These are phyloP conservation scores for Acomys russatus DNA, from an alignment of 2,797 vertebrate species.

Conservation along the genomic window DNA sequence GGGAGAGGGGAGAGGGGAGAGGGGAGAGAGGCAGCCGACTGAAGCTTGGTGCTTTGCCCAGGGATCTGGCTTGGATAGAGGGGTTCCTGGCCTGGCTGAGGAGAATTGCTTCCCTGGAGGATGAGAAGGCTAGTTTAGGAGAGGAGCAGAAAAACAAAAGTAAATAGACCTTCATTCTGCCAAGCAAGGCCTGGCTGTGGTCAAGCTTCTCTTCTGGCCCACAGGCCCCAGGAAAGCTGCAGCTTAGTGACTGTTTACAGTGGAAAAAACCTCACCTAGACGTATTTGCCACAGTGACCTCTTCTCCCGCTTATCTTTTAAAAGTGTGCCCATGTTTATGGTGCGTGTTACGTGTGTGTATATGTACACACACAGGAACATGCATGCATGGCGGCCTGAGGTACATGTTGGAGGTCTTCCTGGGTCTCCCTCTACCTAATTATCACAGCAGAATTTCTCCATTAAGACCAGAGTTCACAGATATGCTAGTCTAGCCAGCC, in stretches of 20 bases:
- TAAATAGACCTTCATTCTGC: background rate
- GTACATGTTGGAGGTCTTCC: background rate
- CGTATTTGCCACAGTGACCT: background rate
- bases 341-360: background rate
- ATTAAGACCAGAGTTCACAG: background rate
- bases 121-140: background rate
- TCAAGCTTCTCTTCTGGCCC: background rate
- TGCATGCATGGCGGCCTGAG: background rate
- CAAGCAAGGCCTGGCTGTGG: background rate
- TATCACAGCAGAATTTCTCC: background rate
- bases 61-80: background rate
- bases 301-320: background rate
- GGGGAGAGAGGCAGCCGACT: background rate
- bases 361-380: too few species aligned
- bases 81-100: background rate
- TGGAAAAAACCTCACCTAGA: background rate
- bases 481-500: background rate
- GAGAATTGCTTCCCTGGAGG: background rate
- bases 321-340: background rate
- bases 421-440: background rate
- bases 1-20: background rate
- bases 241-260: background rate
- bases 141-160: slow-evolving; percentile 30
- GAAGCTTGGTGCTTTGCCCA: background rate
- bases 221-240: background rate